Conservation (phyloP, 2,113 vertebrate genomes). For the Clinocottus analis region DNA sequence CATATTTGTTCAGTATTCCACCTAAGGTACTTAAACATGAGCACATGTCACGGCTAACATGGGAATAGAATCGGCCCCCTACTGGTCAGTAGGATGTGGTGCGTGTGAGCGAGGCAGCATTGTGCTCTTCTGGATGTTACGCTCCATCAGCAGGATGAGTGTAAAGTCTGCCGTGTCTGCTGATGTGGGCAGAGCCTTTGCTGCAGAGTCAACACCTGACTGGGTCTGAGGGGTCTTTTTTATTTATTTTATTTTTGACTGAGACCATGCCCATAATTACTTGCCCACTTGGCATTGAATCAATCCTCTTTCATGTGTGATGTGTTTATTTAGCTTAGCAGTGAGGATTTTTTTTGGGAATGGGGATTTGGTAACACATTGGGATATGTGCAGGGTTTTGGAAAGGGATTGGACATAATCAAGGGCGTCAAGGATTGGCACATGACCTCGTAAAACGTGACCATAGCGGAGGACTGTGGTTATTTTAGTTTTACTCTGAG, state of each 20-base stretch:
- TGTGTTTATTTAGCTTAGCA: slow-evolving; percentile 76
- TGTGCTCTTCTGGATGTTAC: slow-evolving; percentile 67
- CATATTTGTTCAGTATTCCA: slow-evolving; percentile 22
- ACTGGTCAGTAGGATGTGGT: slow-evolving; percentile 40
- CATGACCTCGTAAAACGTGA: slow-evolving; percentile 54
- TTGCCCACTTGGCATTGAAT: slow-evolving; percentile 70
- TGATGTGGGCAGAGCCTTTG: slow-evolving; percentile 73
- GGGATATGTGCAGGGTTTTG: slow-evolving; percentile 64
- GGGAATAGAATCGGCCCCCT: slow-evolving; percentile 11
- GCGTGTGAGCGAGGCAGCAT: slow-evolving; percentile 41
- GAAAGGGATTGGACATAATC: slow-evolving; percentile 69
- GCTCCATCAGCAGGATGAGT: slow-evolving; percentile 73
- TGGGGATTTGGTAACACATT: slow-evolving; percentile 65
- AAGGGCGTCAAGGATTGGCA: slow-evolving; percentile 65
- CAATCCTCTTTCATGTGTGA: slow-evolving; percentile 73
- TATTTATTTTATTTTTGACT: neutral
- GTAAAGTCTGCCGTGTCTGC: slow-evolving; percentile 75
- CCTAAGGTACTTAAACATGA: slow-evolving; percentile 5
- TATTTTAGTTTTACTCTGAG: slow-evolving; percentile 29
- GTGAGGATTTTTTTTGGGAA: slow-evolving; percentile 47
- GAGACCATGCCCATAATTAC: slow-evolving; percentile 72
- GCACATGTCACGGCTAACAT: slow-evolving; percentile 11
- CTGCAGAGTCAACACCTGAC: slow-evolving; percentile 74
- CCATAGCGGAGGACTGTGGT: slow-evolving; percentile 7
- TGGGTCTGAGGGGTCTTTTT: slow-evolving; percentile 59